Evolutionary conservation across 2,797 vertebrate genomes (phyloP).

Genomic region (Haliaeetus vocifer): DNA sequence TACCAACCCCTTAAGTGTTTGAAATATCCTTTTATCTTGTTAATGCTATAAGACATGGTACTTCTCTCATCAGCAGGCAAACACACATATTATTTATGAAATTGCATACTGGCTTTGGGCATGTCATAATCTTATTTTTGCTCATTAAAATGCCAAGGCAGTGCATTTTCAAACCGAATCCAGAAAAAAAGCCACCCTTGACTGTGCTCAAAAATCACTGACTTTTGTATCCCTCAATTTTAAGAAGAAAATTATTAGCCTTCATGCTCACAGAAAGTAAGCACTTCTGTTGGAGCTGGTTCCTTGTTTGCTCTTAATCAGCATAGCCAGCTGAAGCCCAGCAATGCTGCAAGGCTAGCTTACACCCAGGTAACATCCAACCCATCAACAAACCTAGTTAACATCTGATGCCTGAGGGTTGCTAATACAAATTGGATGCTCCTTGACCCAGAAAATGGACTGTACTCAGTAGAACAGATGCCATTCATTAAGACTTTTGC

Average conservation of each 20-base stretch:
- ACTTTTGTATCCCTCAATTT: not conserved
- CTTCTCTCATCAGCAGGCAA: not conserved
- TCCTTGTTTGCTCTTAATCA: not conserved
- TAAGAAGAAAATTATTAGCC: not conserved
- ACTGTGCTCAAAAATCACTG: not conserved
- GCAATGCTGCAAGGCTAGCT: not conserved
- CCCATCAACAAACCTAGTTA: not conserved
- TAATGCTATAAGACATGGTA: not conserved
- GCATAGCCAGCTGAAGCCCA: not conserved
- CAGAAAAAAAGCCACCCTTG: not conserved
- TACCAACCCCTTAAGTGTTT: not conserved
- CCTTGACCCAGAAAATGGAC: not conserved
- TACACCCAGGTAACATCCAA: not conserved
- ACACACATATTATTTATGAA: not conserved
- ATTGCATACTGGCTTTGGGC: not conserved
- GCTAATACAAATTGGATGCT: not conserved
- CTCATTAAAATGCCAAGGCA: not conserved
- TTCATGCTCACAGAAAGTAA: not conserved
- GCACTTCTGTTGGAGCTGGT: not conserved
- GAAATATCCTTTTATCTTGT: constrained; percentile 1
- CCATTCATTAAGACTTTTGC: not conserved
- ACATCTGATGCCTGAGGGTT: not conserved
- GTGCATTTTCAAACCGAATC: not conserved
- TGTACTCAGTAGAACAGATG: not conserved
- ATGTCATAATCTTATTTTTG: not conserved